These are phyloP conservation scores for Philopedon plagiatum DNA, from an alignment of 2,888 invertebrate genomes.

Conservation along the genomic window DNA sequence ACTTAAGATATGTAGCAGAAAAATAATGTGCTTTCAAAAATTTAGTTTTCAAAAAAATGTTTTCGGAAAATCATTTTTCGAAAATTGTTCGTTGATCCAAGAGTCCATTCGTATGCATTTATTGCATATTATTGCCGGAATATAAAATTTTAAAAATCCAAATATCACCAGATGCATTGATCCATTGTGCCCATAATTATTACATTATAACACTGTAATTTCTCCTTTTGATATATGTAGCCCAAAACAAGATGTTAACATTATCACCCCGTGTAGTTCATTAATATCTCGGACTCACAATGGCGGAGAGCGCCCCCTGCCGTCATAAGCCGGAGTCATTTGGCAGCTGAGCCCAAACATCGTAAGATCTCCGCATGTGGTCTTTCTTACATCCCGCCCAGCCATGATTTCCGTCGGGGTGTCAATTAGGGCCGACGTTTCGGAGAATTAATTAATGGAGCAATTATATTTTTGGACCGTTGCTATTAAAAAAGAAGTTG, in stretches of 20 bases:
- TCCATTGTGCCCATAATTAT: neutral
- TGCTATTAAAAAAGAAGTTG: slow-evolving; percentile 6
- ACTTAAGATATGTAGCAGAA: too few species aligned
- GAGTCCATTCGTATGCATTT: too few species aligned
- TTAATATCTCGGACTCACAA: slow-evolving; percentile 42
- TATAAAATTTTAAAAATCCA: too few species aligned
- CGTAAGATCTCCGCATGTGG: slow-evolving; percentile 31
- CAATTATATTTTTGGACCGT: slow-evolving; percentile 3
- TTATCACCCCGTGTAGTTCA: slow-evolving; percentile 47
- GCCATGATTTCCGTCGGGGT: slow-evolving; percentile 31
- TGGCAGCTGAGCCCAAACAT: slow-evolving; percentile 45
- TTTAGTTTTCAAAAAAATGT: too few species aligned
- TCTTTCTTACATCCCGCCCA: slow-evolving; percentile 34
- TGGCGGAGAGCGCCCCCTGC: slow-evolving; percentile 38
- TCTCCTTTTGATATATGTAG: slow-evolving; percentile 36
- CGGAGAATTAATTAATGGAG: slow-evolving; percentile 18
- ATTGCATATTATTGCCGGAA: too few species aligned
- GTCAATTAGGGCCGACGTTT: slow-evolving; percentile 26
- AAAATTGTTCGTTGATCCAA: too few species aligned
- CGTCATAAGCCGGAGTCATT: slow-evolving; percentile 35
- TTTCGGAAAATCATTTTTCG: too few species aligned
- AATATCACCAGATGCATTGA: neutral
- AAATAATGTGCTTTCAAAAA: too few species aligned
- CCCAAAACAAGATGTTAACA: slow-evolving; percentile 50
- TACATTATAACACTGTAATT: slow-evolving; percentile 6